phyloP scores from a whole-genome alignment of 2,797 vertebrate species.

The Protonibea diacanthus region DNA sequence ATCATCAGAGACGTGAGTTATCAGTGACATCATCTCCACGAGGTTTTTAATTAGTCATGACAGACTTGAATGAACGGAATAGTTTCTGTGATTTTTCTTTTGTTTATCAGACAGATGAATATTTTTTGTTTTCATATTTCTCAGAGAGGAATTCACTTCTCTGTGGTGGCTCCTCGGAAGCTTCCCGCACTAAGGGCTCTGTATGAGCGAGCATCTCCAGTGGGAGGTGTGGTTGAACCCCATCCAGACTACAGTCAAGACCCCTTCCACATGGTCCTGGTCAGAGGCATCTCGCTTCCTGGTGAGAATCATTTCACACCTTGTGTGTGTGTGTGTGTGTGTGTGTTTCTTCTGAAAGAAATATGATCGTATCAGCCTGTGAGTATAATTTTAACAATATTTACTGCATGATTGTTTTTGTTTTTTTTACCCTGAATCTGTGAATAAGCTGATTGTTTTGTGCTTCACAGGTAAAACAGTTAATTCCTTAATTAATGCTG shows the following conservation, averaged over 20 bases:
- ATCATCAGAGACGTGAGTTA: constrained; percentile 92
- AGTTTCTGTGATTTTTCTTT: neutral
- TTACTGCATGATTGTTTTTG: neutral
- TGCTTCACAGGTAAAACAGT: neutral
- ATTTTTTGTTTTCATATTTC: neutral
- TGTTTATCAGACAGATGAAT: neutral
- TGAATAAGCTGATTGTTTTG: neutral
- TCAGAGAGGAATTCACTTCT: constrained; percentile 94
- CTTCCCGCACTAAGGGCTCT: constrained; percentile 90
- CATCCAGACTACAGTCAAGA: constrained; percentile 92
- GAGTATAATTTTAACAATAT: neutral
- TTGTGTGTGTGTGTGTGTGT: neutral
- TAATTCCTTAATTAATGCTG: neutral
- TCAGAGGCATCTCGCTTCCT: constrained; percentile 92
- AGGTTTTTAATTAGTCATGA: neutral
- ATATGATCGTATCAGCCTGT: too few relatives aligned
- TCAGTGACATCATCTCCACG: neutral
- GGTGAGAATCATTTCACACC: constrained; percentile 78
- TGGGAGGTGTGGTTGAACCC: constrained; percentile 84
- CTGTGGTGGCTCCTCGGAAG: constrained; percentile 92
- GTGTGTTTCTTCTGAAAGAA: neutral
- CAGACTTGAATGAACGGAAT: neutral
- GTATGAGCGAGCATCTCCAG: constrained; percentile 90
- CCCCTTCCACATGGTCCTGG: constrained; percentile 93
- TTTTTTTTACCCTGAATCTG: neutral